Percentiles rank a stretch among this genome's conserved stretches.
Evolutionary conservation across 23 tunicate genomes (phyloP).

Genomic region (Ascidia mentula): DNA sequence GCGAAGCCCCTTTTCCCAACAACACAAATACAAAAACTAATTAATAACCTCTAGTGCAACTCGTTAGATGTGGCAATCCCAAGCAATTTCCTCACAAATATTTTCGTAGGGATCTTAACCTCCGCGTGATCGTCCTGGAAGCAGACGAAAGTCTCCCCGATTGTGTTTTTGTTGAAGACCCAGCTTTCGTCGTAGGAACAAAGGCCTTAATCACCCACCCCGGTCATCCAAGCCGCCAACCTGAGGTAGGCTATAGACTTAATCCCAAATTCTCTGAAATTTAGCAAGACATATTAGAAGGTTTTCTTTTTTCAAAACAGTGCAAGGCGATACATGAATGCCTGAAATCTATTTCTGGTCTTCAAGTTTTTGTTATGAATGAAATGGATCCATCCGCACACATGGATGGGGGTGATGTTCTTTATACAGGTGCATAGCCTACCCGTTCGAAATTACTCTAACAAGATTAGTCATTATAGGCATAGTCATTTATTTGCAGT

Average conservation of each 20-base stretch:
- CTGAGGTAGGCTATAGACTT: constrained; percentile 41
- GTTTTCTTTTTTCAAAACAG: not conserved
- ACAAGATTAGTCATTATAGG: not conserved
- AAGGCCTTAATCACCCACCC: constrained; percentile 62
- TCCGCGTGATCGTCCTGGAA: constrained; percentile 59
- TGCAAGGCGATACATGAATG: not conserved
- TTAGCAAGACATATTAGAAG: not conserved
- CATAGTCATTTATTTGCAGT: no score
- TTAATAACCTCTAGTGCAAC: no score
- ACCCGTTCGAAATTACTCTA: not conserved
- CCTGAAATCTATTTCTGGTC: constrained; percentile 1
- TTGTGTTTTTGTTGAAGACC: constrained; percentile 94
- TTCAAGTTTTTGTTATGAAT: constrained; percentile 47
- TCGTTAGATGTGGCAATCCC: no score
- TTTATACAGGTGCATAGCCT: constrained; percentile 59
- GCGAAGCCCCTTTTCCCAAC: no score
- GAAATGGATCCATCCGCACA: constrained; percentile 56
- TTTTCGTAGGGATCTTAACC: constrained; percentile 39
- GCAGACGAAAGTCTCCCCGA: constrained; percentile 82
- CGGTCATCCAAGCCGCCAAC: constrained; percentile 71
- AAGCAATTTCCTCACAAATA: no score
- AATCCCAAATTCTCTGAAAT: not conserved
- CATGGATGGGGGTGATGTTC: constrained; percentile 90
- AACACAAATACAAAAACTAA: no score
- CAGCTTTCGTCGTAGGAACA: constrained; percentile 57